These are phyloP conservation scores for Hemibagrus guttatus DNA, from an alignment of 2,797 vertebrate genomes.

Conservation along the genomic window DNA sequence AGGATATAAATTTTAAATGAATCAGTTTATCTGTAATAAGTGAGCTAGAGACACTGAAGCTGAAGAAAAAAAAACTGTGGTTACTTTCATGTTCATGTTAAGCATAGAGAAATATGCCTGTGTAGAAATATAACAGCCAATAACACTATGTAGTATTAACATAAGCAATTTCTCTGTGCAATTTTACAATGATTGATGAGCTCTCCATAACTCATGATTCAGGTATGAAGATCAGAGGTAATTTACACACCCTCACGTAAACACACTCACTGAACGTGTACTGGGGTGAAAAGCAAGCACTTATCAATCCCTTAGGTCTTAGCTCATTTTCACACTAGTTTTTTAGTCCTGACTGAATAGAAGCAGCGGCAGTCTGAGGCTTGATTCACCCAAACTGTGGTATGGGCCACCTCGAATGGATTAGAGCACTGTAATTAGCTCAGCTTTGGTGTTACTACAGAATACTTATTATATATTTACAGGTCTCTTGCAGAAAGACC, in stretches of 20 bases:
- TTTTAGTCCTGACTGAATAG: neutral
- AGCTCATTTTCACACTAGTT: neutral
- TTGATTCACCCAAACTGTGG: neutral
- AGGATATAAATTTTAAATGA: too few relatives aligned
- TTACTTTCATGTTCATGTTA: slow-evolving; percentile 24
- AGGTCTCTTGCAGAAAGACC: neutral
- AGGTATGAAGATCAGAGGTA: neutral
- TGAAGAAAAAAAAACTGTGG: too few relatives aligned
- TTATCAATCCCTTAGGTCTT: slow-evolving; percentile 39
- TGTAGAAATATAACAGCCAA: neutral
- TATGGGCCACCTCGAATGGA: neutral
- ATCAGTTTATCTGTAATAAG: too few relatives aligned
- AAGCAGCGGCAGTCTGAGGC: neutral
- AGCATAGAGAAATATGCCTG: slow-evolving; percentile 23
- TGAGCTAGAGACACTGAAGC: too few relatives aligned
- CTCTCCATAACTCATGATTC: neutral
- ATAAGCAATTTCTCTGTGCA: neutral
- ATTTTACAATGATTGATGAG: neutral
- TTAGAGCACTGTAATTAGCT: neutral
- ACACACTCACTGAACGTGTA: neutral
- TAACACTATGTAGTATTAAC: neutral
- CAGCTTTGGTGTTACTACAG: neutral
- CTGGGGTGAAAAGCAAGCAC: slow-evolving; percentile 5
- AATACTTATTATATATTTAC: neutral
- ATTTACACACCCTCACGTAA: neutral